Base-by-base conservation (phyloP, 2,113 vertebrate species). In the Tragelaphus scriptus region DNA sequence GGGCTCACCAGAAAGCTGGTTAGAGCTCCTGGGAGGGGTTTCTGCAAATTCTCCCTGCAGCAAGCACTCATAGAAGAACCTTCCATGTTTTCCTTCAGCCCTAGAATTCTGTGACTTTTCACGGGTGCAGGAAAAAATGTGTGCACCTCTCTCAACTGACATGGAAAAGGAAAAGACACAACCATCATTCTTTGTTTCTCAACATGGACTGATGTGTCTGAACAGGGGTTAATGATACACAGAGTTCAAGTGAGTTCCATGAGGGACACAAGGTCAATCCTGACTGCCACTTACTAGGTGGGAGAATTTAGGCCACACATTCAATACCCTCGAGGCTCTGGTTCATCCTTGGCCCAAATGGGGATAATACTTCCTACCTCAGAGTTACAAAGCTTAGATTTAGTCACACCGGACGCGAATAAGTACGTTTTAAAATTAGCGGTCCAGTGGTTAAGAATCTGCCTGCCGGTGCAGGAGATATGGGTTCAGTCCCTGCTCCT, bases 11-110 rank as follows among this genome's bases (percentile, higher is more conserved):
- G 94, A 95, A 79, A 68, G 75, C 91, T 90, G 30, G 12, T 88
- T 91, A 61, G 25, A 75, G 82, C 65, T 96, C 65, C 89, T 65
- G 82, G 91, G 86, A 90, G 82, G 84, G 77, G 65, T 92, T 91
- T 89, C 85, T 63, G 90, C 55, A 59, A 81, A 71, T 89, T 90
- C 68, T 89, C 81, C 26, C 88, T 92, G 84, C 58, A 12, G 49
- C 36, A n/a, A 15, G 55, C 51, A 30, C 19, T 0, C 5, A 49
- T 59, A 65, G 32, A 59, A 65, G 32, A 36, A 47, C 19, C 21
- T 81, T 58, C 40, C 88, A 58, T 21, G 5, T 82, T 56, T 89
- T 51, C 61, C 44, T 88, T 44, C 47, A 94, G 49, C 49, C 87
- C 75, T 87, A 25, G 44, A 56, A 77, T 63, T 71, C 40, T 40